Conservation (phyloP, 1,140 invertebrate genomes). For the Cardiocondyla obscurior region DNA sequence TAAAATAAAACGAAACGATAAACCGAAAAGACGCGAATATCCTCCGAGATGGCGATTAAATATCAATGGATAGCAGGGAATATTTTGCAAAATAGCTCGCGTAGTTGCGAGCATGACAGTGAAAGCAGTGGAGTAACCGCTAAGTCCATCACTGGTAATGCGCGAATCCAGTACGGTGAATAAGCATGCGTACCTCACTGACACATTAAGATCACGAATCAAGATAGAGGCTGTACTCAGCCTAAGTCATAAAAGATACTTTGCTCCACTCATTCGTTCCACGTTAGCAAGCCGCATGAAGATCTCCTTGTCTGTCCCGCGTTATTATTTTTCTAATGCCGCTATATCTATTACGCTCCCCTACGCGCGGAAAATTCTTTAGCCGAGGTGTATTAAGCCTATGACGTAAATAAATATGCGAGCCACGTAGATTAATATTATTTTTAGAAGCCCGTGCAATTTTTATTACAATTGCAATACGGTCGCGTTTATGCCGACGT, state of each 20-base stretch:
- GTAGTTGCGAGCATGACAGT: slow-evolving; percentile 17
- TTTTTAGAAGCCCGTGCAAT: too few species aligned
- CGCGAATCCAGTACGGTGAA: slow-evolving; percentile 46
- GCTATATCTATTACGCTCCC: neutral
- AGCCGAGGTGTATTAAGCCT: neutral
- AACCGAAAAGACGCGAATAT: neutral
- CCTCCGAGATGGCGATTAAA: neutral
- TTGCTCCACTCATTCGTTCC: slow-evolving; percentile 64
- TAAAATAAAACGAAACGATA: neutral
- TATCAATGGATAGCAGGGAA: neutral
- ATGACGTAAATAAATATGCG: neutral
- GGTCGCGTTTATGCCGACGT: too few species aligned
- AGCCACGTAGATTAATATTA: neutral
- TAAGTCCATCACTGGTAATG: slow-evolving; percentile 47
- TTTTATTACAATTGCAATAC: too few species aligned
- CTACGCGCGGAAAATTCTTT: neutral
- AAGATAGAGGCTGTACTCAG: slow-evolving; percentile 66
- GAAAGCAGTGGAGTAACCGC: slow-evolving; percentile 36
- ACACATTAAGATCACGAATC: slow-evolving; percentile 72
- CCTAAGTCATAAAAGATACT: slow-evolving; percentile 69
- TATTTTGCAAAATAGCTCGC: slow-evolving; percentile 15
- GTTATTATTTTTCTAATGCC: slow-evolving; percentile 34
- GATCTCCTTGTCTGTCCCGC: slow-evolving; percentile 33
- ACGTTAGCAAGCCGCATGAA: slow-evolving; percentile 46
- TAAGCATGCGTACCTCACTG: slow-evolving; percentile 60